Evolutionary conservation across 2,113 vertebrate genomes (phyloP).

Genomic region (Oenanthe melanoleuca): DNA sequence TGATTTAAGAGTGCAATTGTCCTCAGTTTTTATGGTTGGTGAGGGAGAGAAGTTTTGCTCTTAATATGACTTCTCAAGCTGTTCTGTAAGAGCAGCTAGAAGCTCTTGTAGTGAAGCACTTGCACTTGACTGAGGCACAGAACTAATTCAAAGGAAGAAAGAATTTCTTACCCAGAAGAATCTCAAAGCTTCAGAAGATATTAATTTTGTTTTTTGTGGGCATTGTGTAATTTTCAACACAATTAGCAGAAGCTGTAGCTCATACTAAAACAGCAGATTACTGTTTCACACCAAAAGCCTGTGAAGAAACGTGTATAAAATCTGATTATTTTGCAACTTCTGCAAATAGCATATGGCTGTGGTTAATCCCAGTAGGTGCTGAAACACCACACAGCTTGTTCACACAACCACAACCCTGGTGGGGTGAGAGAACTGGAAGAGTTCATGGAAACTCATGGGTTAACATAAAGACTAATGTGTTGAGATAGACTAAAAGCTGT

Average conservation of each 20-base stretch:
- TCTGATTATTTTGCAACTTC: not conserved
- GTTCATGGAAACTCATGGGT: not conserved
- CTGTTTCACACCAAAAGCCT: not conserved
- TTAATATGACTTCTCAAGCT: not conserved
- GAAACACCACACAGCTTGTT: not conserved
- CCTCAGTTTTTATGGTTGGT: not conserved
- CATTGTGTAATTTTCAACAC: not conserved
- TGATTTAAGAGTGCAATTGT: not conserved
- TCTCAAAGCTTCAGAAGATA: not conserved
- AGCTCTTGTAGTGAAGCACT: not conserved
- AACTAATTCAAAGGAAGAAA: not conserved
- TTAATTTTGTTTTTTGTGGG: not conserved
- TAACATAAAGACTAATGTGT: not conserved
- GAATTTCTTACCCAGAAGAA: not conserved
- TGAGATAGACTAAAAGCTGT: not conserved
- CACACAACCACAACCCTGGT: fast-evolving
- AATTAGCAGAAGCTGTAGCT: not conserved
- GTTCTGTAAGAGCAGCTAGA: not conserved
- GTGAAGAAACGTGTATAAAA: not conserved
- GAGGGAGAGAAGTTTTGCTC: not conserved
- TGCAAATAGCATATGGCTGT: not conserved
- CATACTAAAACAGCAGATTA: not conserved
- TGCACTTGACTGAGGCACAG: not conserved
- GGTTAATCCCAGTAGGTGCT: not conserved
- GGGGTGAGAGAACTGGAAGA: not conserved